A percentile compares a stretch with the other conserved stretches of the same genome.
These are phyloP conservation scores for Xylota segnis DNA, from an alignment of 2,888 invertebrate species.

Conservation along the genomic window DNA sequence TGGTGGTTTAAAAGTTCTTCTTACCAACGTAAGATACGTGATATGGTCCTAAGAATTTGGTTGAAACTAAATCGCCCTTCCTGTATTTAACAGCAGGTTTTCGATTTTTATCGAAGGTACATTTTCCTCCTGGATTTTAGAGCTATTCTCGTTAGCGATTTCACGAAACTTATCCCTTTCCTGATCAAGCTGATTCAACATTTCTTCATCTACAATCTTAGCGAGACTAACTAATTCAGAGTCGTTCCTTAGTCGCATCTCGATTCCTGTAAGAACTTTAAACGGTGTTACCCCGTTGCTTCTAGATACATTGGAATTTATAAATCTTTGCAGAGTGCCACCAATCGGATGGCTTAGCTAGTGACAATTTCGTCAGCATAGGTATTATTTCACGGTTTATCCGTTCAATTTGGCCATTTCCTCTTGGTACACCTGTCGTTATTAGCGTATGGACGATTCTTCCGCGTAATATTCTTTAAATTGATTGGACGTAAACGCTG, in stretches of 20 bases:
- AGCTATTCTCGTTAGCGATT: constrained; percentile 14
- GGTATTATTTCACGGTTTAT: constrained; percentile 47
- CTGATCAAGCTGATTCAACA: background rate
- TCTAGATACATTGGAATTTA: constrained; percentile 65
- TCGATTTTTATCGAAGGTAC: background rate
- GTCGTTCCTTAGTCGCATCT: background rate
- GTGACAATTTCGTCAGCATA: constrained; percentile 80
- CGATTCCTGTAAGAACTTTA: background rate
- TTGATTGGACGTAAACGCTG: constrained; percentile 81
- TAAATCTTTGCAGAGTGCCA: constrained; percentile 55
- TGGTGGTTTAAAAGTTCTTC: too few species aligned
- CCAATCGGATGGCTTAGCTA: constrained; percentile 79
- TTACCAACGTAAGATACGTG: constrained; percentile 1
- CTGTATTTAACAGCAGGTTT: constrained; percentile 13
- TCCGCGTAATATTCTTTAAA: constrained; percentile 50
- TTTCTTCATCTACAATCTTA: constrained; percentile 1
- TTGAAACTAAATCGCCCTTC: constrained; percentile 39
- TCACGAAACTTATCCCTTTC: constrained; percentile 13
- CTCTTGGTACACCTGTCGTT: constrained; percentile 18
- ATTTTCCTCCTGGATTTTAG: constrained; percentile 24
- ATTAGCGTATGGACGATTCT: constrained; percentile 4
- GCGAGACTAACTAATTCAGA: background rate
- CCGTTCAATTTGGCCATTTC: constrained; percentile 20
- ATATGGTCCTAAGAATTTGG: constrained; percentile 45
- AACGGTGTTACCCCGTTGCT: constrained; percentile 21